A percentile compares a stretch with the other conserved stretches of the same genome.
phyloP scores from a whole-genome alignment of 2,113 vertebrate species.

The Gracilinanus agilis region DNA sequence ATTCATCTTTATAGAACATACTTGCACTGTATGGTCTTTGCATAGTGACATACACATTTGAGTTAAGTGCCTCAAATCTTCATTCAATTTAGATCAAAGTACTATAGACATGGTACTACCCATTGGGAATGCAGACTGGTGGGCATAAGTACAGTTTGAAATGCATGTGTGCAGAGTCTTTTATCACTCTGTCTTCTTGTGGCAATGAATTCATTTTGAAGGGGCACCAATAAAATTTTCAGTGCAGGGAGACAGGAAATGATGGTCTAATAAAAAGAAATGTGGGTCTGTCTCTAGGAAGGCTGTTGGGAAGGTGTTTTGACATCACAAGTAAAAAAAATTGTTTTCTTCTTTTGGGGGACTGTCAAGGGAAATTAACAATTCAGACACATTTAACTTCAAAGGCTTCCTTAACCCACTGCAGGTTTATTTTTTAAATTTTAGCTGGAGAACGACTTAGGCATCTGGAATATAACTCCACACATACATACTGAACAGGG shows the following conservation, averaged over 20 bases:
- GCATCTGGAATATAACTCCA: background rate
- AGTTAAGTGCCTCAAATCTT: background rate
- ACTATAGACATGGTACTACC: background rate
- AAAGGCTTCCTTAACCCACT: background rate
- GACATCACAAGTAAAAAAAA: background rate
- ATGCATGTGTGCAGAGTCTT: background rate
- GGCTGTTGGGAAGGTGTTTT: background rate
- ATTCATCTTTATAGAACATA: background rate
- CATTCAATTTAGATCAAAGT: background rate
- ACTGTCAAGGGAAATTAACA: slow-evolving; percentile 26
- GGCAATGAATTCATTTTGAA: background rate
- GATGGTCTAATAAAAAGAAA: slow-evolving; percentile 5
- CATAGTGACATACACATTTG: background rate
- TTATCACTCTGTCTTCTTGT: background rate
- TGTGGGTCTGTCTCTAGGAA: background rate
- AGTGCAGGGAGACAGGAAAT: slow-evolving; percentile 7
- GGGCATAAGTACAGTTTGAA: background rate
- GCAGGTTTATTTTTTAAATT: background rate
- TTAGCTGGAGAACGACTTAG: background rate
- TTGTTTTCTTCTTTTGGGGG: slow-evolving; percentile 11
- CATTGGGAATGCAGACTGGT: background rate
- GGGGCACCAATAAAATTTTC: background rate
- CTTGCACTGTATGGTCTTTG: background rate
- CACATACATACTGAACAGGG: background rate
- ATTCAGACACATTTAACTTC: background rate